These are phyloP conservation scores for Morbakka virulenta DNA, from an alignment of 30 jellyfish, hydroid and myxozoan genomes.

Conservation along the genomic window DNA sequence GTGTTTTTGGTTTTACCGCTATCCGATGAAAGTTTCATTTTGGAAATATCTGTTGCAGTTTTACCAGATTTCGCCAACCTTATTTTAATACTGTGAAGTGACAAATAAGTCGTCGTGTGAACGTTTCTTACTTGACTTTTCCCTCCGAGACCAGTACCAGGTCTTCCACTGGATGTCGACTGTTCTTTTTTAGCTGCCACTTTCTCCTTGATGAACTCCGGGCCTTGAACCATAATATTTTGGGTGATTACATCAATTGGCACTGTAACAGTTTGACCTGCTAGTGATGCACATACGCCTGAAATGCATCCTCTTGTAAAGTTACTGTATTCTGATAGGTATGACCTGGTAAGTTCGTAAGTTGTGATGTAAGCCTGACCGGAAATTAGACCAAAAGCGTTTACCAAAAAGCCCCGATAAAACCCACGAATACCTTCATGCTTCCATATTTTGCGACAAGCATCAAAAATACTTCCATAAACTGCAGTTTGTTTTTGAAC, in stretches of 20 bases:
- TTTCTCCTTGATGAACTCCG: background rate
- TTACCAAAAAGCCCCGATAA: constrained; percentile 82
- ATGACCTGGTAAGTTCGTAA: constrained; percentile 67
- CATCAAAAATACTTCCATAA: constrained; percentile 86
- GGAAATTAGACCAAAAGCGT: constrained; percentile 57
- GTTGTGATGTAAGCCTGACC: constrained; percentile 89
- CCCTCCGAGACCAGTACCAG: background rate
- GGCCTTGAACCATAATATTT: constrained; percentile 88
- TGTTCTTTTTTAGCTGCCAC: background rate
- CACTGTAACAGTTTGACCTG: constrained; percentile 91
- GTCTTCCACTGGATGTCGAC: background rate
- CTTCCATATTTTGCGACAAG: constrained; percentile 66
- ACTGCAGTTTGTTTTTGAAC: constrained; percentile 65
- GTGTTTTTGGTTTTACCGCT: background rate
- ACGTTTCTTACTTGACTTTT: background rate
- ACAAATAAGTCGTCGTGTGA: background rate
- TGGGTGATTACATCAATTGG: constrained; percentile 95
- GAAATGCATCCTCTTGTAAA: constrained; percentile 70
- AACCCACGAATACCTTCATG: constrained; percentile 95
- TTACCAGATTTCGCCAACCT: background rate
- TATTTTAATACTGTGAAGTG: background rate
- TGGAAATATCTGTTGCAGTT: background rate
- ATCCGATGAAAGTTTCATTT: background rate
- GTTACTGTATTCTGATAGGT: constrained; percentile 43
- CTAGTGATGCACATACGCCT: constrained; percentile 93